phyloP scores from a whole-genome alignment of 2,113 vertebrate genomes.

The Thunnus thynnus region DNA sequence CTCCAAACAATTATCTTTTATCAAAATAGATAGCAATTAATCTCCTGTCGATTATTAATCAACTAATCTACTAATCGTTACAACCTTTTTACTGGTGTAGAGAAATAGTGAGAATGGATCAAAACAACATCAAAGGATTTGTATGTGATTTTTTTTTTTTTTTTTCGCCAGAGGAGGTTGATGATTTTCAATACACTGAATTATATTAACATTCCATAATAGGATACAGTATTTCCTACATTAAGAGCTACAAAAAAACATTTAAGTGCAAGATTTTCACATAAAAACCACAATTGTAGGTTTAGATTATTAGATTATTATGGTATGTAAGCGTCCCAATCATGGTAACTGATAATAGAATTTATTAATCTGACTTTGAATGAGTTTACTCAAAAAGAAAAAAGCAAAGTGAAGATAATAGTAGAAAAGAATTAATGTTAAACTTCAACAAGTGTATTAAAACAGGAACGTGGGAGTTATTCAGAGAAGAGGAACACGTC shows the following conservation, averaged over 20 bases:
- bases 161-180: background rate
- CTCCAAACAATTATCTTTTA: too few relatives aligned
- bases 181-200: too few relatives aligned
- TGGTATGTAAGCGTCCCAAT: background rate
- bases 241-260: background rate
- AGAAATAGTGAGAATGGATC: background rate
- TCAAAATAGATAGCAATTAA: too few relatives aligned
- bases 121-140: background rate
- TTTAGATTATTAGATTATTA: background rate
- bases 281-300: background rate
- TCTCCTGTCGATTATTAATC: too few relatives aligned
- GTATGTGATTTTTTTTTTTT: background rate
- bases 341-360: background rate
- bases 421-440: too few relatives aligned
- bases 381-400: background rate
- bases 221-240: too few relatives aligned
- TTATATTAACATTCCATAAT: too few relatives aligned
- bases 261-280: background rate
- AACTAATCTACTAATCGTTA: too few relatives aligned
- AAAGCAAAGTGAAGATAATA: background rate
- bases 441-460: slow-evolving; percentile 15
- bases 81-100: too few relatives aligned
- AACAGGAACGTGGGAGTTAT: background rate
- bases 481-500: background rate
- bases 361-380: background rate